These are phyloP conservation scores for Etheostoma spectabile DNA, from an alignment of 2,113 vertebrate species.

Conservation along the genomic window DNA sequence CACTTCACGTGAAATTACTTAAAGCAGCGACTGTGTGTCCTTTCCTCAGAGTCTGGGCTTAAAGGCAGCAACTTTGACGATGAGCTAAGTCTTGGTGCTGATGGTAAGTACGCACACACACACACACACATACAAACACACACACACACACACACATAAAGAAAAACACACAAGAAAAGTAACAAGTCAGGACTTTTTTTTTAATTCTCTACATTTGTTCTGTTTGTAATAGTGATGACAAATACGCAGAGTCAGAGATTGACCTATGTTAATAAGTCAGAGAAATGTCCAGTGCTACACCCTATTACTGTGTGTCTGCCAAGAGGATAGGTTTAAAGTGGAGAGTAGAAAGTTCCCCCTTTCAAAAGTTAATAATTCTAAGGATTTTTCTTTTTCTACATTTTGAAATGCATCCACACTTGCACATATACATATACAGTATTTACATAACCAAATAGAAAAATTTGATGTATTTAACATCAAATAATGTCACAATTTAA, in stretches of 20 bases:
- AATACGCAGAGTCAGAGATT: background rate
- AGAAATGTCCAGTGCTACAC: slow-evolving; percentile 7
- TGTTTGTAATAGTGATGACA: background rate
- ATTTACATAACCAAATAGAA: background rate
- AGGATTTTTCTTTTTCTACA: background rate
- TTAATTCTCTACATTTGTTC: background rate
- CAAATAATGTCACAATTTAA: background rate
- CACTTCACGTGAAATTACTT: background rate
- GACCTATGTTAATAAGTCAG: background rate
- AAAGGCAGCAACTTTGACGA: slow-evolving; percentile 85
- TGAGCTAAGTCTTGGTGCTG: slow-evolving; percentile 89
- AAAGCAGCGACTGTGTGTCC: background rate
- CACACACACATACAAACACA: background rate
- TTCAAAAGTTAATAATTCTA: background rate
- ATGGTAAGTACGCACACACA: slow-evolving; percentile 82
- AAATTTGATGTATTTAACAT: background rate
- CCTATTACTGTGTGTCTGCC: background rate
- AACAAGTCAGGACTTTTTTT: slow-evolving; percentile 1
- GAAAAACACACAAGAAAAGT: background rate
- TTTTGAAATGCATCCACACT: background rate
- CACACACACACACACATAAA: background rate
- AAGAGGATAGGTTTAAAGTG: background rate
- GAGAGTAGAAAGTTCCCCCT: background rate
- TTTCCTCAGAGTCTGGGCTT: slow-evolving; percentile 76
- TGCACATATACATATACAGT: background rate